Percentiles rank a stretch among this genome's conserved stretches.
phyloP scores from a whole-genome alignment of 1,140 invertebrate species.

The Drosophila burlai region DNA sequence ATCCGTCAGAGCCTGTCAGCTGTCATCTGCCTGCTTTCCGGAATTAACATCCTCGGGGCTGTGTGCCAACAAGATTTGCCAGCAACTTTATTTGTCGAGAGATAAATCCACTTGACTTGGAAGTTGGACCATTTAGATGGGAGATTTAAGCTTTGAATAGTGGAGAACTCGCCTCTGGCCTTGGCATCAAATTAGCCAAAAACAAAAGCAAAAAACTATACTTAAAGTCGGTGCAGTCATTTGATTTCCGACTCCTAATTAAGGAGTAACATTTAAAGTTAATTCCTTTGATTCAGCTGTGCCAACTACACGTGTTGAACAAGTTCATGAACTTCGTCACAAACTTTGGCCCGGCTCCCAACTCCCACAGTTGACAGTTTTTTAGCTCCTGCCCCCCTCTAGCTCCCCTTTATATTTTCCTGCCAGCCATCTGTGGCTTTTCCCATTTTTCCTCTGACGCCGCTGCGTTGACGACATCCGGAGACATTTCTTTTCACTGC shows the following conservation, averaged over 20 bases:
- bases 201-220: not conserved
- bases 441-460: slow-evolving; percentile 24
- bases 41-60: slow-evolving; percentile 57
- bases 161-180: not conserved
- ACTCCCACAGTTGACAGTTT: slow-evolving; percentile 1
- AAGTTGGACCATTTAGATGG: slow-evolving; percentile 72
- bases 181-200: slow-evolving; percentile 31
- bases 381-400: not conserved
- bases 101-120: slow-evolving; percentile 71
- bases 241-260: slow-evolving; percentile 62
- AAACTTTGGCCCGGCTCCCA: slow-evolving; percentile 26
- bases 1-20: slow-evolving; percentile 29
- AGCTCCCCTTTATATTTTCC: not conserved
- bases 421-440: slow-evolving; percentile 43
- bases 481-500: slow-evolving; percentile 63
- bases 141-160: slow-evolving; percentile 51
- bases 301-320: slow-evolving; percentile 71
- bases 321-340: slow-evolving; percentile 70
- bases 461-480: slow-evolving; percentile 59
- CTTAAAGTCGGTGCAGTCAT: slow-evolving; percentile 27
- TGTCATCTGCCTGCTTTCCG: slow-evolving; percentile 33
- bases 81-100: slow-evolving; percentile 68
- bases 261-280: slow-evolving; percentile 56
- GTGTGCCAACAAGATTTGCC: slow-evolving; percentile 49
- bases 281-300: slow-evolving; percentile 14